Percentiles rank a stretch among this genome's conserved stretches.
phyloP scores from a whole-genome alignment of 2,797 vertebrate species.

The Parauchenoglanis punctatus region DNA sequence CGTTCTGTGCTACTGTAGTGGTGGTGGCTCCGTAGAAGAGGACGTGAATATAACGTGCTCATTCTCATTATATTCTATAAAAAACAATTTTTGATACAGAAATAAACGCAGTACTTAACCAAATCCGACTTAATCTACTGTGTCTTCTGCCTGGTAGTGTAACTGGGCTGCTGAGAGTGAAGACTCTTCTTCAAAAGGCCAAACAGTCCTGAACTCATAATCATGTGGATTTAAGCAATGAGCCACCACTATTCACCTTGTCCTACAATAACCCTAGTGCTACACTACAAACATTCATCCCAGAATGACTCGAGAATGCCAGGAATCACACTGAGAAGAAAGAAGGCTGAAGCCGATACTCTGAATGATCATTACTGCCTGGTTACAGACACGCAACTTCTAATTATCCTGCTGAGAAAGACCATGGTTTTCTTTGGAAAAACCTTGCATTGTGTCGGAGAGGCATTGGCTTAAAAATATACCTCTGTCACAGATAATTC shows the following conservation, averaged over 20 bases:
- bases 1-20: no score
- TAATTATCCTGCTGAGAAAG: slow-evolving; percentile 42
- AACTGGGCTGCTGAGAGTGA: background rate
- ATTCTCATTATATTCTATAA: no score
- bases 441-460: slow-evolving; percentile 6
- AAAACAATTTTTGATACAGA: background rate
- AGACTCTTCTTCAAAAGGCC: background rate
- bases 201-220: background rate
- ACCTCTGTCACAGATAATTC: background rate
- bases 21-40: no score
- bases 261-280: background rate
- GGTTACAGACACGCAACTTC: slow-evolving; percentile 11
- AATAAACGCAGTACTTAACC: background rate
- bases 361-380: slow-evolving; percentile 30
- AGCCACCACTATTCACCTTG: background rate
- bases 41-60: no score
- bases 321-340: background rate
- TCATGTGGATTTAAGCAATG: background rate
- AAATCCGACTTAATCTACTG: background rate
- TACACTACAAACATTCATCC: background rate
- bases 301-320: background rate
- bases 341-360: slow-evolving; percentile 9
- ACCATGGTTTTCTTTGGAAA: slow-evolving; percentile 12
- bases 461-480: no score
- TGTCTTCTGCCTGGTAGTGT: no score